Percentiles rank a stretch among this genome's conserved stretches.
These are phyloP conservation scores for Proteles cristata DNA, from an alignment of 2,113 vertebrate genomes.

Conservation along the genomic window DNA sequence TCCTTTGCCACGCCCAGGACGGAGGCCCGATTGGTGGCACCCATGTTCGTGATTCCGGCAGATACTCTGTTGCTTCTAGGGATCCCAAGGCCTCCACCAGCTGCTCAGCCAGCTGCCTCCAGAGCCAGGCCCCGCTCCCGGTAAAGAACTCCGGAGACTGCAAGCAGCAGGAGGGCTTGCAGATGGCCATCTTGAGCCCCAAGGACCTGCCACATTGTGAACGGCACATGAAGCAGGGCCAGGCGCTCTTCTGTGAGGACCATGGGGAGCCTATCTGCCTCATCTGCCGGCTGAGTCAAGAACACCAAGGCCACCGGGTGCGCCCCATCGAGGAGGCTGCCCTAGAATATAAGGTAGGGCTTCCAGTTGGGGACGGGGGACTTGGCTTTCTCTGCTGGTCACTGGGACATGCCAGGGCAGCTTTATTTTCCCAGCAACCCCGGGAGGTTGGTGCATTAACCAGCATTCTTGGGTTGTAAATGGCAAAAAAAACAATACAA, in stretches of 20 bases:
- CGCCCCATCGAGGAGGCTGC: constrained; percentile 82
- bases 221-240: constrained; percentile 75
- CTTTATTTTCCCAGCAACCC: neutral
- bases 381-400: neutral
- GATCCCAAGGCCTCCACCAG: neutral
- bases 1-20: constrained; percentile 84
- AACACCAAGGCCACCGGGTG: constrained; percentile 80
- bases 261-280: constrained; percentile 78
- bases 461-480: neutral
- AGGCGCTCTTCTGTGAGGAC: constrained; percentile 81
- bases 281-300: constrained; percentile 82
- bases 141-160: constrained; percentile 33
- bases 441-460: neutral
- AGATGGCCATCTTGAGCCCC: neutral
- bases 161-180: neutral
- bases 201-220: constrained; percentile 47
- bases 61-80: neutral
- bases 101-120: neutral
- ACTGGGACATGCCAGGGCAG: neutral
- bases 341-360: constrained; percentile 77
- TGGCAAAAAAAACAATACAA: neutral
- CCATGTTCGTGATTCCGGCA: neutral
- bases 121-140: neutral
- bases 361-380: neutral
- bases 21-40: constrained; percentile 66